phyloP scores from a whole-genome alignment of 2,888 invertebrate genomes.

The Drosophila vallismaia region DNA sequence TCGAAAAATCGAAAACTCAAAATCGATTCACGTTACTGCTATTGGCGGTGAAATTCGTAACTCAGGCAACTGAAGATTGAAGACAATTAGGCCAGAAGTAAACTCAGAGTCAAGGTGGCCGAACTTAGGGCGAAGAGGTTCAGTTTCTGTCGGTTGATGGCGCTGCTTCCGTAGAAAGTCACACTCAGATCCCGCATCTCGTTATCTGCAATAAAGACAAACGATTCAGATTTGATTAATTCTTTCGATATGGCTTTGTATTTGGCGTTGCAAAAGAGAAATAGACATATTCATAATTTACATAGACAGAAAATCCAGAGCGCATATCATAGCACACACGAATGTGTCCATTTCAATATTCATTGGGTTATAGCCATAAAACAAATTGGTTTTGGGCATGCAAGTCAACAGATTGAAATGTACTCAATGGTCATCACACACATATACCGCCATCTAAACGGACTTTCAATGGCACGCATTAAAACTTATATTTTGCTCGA shows the following conservation, averaged over 20 bases:
- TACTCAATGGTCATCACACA: slow-evolving; percentile 24
- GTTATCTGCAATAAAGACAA: slow-evolving; percentile 76
- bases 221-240: slow-evolving; percentile 25
- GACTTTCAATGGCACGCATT: slow-evolving; percentile 17
- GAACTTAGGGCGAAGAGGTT: slow-evolving; percentile 62
- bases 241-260: slow-evolving; percentile 1
- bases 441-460: slow-evolving; percentile 4
- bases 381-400: slow-evolving; percentile 55
- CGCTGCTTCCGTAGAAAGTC: slow-evolving; percentile 83
- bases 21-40: slow-evolving; percentile 57
- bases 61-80: slow-evolving; percentile 41
- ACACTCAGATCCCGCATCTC: slow-evolving; percentile 84
- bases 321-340: slow-evolving; percentile 11
- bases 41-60: slow-evolving; percentile 76
- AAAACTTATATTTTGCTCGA: slow-evolving; percentile 49
- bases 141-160: slow-evolving; percentile 59
- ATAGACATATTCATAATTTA: slow-evolving; percentile 4
- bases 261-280: slow-evolving; percentile 1
- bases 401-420: slow-evolving; percentile 61
- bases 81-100: slow-evolving; percentile 62
- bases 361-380: slow-evolving; percentile 48
- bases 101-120: slow-evolving; percentile 57
- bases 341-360: slow-evolving; percentile 48
- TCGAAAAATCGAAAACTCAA: slow-evolving; percentile 40
- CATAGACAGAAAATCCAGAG: slow-evolving; percentile 23